phyloP scores from a whole-genome alignment of 2,888 invertebrate genomes.

The Tricholauxania praeusta region DNA sequence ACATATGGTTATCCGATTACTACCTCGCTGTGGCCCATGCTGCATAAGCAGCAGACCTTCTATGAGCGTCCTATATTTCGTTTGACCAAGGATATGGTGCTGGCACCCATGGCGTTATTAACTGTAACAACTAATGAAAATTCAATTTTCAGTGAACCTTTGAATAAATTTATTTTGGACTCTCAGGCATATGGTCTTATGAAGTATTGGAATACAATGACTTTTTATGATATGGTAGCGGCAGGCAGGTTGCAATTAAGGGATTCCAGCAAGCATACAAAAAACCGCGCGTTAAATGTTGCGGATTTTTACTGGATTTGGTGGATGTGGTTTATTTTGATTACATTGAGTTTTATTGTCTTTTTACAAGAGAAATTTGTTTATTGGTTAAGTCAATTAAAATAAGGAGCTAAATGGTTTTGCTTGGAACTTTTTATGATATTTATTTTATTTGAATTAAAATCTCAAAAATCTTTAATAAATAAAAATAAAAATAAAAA shows the following conservation, averaged over 20 bases:
- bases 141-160: constrained; percentile 37
- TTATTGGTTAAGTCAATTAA: too few species aligned
- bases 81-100: constrained; percentile 33
- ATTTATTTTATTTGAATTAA: too few species aligned
- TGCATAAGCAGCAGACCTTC: constrained; percentile 37
- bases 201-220: constrained; percentile 37
- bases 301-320: constrained; percentile 43
- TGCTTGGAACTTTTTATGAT: too few species aligned
- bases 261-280: constrained; percentile 35
- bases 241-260: constrained; percentile 32
- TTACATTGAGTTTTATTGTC: neutral
- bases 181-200: constrained; percentile 41
- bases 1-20: constrained; percentile 40
- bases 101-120: constrained; percentile 20
- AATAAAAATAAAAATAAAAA: too few species aligned
- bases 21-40: constrained; percentile 35
- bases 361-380: neutral
- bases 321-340: constrained; percentile 24
- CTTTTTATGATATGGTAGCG: constrained; percentile 43
- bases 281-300: constrained; percentile 1
- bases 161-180: constrained; percentile 41
- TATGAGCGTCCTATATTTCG: constrained; percentile 41
- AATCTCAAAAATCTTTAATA: too few species aligned
- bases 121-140: constrained; percentile 39
- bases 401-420: too few species aligned